A percentile compares a stretch with the other conserved stretches of the same genome.
Conservation (phyloP, 2,797 vertebrate genomes). For the Acipenser ruthenus region DNA sequence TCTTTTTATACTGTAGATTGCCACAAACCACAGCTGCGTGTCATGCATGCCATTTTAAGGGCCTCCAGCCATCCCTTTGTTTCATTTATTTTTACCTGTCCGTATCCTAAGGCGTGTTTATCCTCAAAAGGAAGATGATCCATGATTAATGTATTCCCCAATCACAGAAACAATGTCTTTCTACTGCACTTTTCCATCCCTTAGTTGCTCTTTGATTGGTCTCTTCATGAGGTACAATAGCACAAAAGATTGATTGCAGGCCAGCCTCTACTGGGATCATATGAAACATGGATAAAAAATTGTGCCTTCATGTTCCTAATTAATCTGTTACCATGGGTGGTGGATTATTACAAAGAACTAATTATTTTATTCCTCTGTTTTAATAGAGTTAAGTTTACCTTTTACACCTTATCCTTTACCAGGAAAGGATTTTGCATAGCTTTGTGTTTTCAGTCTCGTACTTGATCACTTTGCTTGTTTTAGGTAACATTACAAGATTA, state of each 20-base stretch:
- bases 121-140: conserved; percentile 36
- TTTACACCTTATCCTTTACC: neutral
- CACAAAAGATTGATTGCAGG: conserved; percentile 43
- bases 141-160: conserved; percentile 55
- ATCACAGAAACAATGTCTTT: conserved; percentile 46
- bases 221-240: conserved; percentile 35
- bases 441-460: neutral
- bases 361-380: conserved; percentile 2
- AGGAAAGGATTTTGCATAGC: neutral
- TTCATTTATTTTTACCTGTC: conserved; percentile 24
- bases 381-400: neutral
- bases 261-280: conserved; percentile 45
- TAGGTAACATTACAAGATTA: neutral
- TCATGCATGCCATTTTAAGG: conserved; percentile 5
- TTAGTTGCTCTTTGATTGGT: conserved; percentile 42
- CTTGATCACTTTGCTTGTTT: neutral
- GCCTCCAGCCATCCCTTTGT: conserved; percentile 18
- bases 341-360: conserved; percentile 32
- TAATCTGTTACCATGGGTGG: conserved; percentile 46
- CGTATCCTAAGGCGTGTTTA: conserved; percentile 29
- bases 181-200: conserved; percentile 33
- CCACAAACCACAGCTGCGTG: neutral
- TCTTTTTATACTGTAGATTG: neutral
- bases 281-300: conserved; percentile 41
- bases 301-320: conserved; percentile 45